Percentiles rank a stretch among this genome's conserved stretches.
phyloP scores from a whole-genome alignment of 2,113 vertebrate species.

The Forbesichthys papilliferus region DNA sequence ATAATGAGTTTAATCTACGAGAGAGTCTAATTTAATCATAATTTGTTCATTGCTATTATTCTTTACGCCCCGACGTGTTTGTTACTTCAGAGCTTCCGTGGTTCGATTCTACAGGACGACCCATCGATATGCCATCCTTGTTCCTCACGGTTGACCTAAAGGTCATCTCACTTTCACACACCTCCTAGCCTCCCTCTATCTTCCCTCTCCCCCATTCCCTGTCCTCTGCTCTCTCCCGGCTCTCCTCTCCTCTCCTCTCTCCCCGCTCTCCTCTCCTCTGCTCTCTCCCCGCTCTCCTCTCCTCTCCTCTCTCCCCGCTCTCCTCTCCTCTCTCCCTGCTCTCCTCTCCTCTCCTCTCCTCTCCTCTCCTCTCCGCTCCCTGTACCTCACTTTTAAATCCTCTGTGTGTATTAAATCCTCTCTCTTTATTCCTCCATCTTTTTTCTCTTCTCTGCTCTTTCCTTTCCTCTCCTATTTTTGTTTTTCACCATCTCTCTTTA shows the following conservation, averaged over 20 bases:
- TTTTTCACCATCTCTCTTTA: neutral
- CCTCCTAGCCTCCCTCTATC: too few relatives aligned
- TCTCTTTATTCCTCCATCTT: neutral
- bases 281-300: neutral
- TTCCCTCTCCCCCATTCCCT: neutral
- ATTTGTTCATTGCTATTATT: conserved; percentile 69
- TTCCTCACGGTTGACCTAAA: conserved; percentile 51
- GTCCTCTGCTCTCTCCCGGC: too few relatives aligned
- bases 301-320: too few relatives aligned
- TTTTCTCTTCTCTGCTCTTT: neutral
- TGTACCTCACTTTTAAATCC: neutral
- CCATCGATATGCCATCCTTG: conserved; percentile 41
- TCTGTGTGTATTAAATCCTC: neutral
- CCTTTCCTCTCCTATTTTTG: neutral
- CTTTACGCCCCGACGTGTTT: conserved; percentile 70
- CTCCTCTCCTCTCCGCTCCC: too few relatives aligned
- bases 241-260: neutral
- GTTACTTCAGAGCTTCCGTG: conserved; percentile 42
- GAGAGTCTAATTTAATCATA: conserved; percentile 67
- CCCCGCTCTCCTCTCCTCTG: neutral
- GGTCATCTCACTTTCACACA: conserved; percentile 8
- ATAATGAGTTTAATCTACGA: conserved; percentile 70
- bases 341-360: too few relatives aligned
- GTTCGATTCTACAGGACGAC: conserved; percentile 36
- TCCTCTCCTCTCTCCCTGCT: too few relatives aligned